Evolutionary conservation across 2,888 invertebrate species (phyloP).

Genomic region (Phaedon cochleariae): DNA sequence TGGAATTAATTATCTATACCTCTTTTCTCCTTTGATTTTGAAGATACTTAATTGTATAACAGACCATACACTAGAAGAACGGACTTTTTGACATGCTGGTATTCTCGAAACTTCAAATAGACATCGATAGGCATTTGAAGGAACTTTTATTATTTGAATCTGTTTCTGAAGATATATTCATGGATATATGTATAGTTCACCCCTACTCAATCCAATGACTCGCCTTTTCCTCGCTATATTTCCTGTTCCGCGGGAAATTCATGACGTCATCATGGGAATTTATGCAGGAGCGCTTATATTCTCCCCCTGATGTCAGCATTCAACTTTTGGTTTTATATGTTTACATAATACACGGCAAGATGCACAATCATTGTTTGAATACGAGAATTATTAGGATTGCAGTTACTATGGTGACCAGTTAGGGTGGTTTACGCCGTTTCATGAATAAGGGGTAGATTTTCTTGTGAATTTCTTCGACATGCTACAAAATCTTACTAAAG

Average conservation of each 20-base stretch:
- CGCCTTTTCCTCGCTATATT: not conserved
- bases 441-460: not conserved
- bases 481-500: too few species aligned
- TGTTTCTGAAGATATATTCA: too few species aligned
- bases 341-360: slow-evolving; percentile 9
- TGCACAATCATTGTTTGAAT: slow-evolving; percentile 17
- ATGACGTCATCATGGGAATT: slow-evolving; percentile 24
- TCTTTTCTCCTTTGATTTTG: too few species aligned
- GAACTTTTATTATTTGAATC: too few species aligned
- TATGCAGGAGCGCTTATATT: slow-evolving; percentile 18
- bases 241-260: slow-evolving; percentile 23
- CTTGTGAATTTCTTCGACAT: not conserved
- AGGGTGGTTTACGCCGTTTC: not conserved
- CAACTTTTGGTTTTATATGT: slow-evolving; percentile 21
- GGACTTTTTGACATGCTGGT: too few species aligned
- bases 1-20: too few species aligned
- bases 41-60: too few species aligned
- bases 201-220: not conserved
- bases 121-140: too few species aligned
- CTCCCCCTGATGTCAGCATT: slow-evolving; percentile 21
- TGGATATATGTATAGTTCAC: too few species aligned
- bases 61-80: too few species aligned
- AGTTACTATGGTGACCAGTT: slow-evolving; percentile 11
- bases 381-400: slow-evolving; percentile 15
- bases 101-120: too few species aligned